phyloP scores from a whole-genome alignment of 2,113 vertebrate genomes.

The Prunella fulvescens region DNA sequence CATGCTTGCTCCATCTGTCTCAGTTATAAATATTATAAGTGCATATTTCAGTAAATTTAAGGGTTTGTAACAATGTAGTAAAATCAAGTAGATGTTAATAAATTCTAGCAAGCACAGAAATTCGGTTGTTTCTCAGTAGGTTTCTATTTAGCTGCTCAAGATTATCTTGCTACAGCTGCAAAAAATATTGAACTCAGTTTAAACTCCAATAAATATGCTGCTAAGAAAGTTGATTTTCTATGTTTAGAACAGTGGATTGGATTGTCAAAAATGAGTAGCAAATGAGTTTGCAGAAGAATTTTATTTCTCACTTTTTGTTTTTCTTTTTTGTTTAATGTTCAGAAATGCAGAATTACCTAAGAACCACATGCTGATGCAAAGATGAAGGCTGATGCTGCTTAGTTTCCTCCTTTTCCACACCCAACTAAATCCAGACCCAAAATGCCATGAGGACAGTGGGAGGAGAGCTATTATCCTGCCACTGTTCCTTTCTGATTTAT shows the following conservation, averaged over 20 bases:
- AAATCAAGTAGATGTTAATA: slow-evolving; percentile 20
- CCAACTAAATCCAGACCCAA: not conserved
- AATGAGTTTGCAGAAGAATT: not conserved
- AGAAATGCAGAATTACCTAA: not conserved
- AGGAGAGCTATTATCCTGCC: not conserved
- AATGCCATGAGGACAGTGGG: not conserved
- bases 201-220: not conserved
- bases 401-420: not conserved
- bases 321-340: not conserved
- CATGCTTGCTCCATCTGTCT: slow-evolving; percentile 11
- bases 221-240: not conserved
- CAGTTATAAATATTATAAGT: slow-evolving; percentile 22
- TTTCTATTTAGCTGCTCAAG: not conserved
- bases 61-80: not conserved
- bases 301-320: not conserved
- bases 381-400: not conserved
- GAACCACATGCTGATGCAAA: not conserved
- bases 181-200: not conserved
- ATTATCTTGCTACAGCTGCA: not conserved
- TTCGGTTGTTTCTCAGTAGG: not conserved
- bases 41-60: not conserved
- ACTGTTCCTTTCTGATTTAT: not conserved
- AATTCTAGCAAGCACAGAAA: not conserved
- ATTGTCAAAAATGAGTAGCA: not conserved
- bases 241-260: not conserved